phyloP scores from a whole-genome alignment of 2,888 invertebrate species.

The Gryllus longicercus region DNA sequence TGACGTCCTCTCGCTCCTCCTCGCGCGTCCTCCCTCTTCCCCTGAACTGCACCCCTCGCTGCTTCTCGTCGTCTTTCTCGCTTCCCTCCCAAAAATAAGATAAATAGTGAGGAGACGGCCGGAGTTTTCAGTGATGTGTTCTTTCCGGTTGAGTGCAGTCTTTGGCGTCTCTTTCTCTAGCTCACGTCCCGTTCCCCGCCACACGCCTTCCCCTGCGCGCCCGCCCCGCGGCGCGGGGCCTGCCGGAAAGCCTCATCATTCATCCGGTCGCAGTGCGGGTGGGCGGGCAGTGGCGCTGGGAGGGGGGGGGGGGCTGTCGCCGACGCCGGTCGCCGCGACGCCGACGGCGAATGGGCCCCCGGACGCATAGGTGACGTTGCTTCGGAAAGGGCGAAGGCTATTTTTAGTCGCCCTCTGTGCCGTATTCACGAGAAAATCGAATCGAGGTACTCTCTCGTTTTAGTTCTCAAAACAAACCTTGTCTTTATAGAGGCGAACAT shows the following conservation, averaged over 20 bases:
- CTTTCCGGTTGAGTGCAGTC: background rate
- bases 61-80: background rate
- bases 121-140: conserved; percentile 20
- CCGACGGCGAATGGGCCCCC: too few relatives aligned
- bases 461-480: too few relatives aligned
- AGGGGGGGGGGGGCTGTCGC: too few relatives aligned
- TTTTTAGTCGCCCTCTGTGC: too few relatives aligned
- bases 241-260: background rate
- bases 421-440: too few relatives aligned
- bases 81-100: background rate
- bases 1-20: too few relatives aligned
- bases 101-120: conserved; percentile 25
- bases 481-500: too few relatives aligned
- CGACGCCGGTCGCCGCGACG: too few relatives aligned
- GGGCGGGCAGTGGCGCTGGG: background rate
- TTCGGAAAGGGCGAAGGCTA: too few relatives aligned
- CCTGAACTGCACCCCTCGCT: background rate
- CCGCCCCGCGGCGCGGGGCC: background rate
- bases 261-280: background rate
- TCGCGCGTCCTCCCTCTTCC: too few relatives aligned
- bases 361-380: too few relatives aligned
- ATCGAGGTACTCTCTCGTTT: too few relatives aligned
- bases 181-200: background rate
- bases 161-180: background rate
- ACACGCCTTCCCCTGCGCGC: background rate